Evolutionary conservation across 92 coral and sea anemone species (phyloP), one percentile per base, ranked within the genome.

Genomic region (Zoanthus sociatus): DNA sequence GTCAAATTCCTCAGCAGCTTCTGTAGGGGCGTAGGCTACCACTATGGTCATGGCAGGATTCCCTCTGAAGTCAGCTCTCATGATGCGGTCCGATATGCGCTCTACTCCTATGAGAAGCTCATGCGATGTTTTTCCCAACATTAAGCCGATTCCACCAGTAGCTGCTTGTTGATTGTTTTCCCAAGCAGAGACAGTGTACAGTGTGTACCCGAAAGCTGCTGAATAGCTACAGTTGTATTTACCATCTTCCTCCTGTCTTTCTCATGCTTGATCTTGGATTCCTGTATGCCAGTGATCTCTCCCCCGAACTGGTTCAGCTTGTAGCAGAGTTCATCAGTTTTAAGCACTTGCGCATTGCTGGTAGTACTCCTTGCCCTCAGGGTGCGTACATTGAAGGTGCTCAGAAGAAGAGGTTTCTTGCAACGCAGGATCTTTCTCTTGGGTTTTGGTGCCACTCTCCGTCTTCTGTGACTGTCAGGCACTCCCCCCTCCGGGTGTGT

Each of bases 1-100:
- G 26, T 72, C 77, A 72, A 72, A 72, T 72, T 72, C 77, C 77
- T 72, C 54, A 72, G 77, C 77, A 72, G 77, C 77, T 72, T 72
- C 77, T 72, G 77, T 72, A 72, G 77, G 77, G 77, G 77, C 77
- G 47, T 72, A 72, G 77, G 77, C 77, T 72, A 72, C 77, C 77
- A 72, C 77, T 72, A 72, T 72, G 77, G 77, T 72, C 77, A 72
- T 69, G 74, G 74, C 46, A 69, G 74, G 74, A 69, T 69, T 69
- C 74, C 45, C 74, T 31, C 74, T 69, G 74, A 69, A 69, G 77
- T 72, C 77, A 72, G 77, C 77, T 72, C 77, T 72, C 76, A 71
- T 74, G 78, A 74, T 74, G 78, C 78, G 78, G 78, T 74, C 78
- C 63, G 78, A 75, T 75, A 75, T 75, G 78, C 78, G 78, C 78